Conservation (phyloP, 2,888 invertebrate genomes). For the Halictus quadricinctus region DNA sequence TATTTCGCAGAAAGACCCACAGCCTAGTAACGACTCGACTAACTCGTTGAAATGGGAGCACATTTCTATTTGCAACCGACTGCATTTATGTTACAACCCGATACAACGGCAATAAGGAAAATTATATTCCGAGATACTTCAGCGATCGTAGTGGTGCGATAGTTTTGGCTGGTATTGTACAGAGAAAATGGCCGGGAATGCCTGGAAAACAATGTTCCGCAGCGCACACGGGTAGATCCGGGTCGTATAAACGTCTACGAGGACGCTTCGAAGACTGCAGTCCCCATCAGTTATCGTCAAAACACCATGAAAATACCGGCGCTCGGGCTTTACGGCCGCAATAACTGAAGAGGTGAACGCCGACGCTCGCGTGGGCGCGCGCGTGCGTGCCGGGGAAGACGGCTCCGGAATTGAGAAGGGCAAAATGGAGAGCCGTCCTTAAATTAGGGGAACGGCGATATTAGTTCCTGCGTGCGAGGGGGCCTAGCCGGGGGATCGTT, state of each 20-base stretch:
- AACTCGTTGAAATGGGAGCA: not conserved
- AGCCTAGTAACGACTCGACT: not conserved
- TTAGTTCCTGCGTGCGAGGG: slow-evolving; percentile 49
- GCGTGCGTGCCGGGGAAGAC: slow-evolving; percentile 23
- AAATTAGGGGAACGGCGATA: slow-evolving; percentile 64
- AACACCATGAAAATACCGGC: slow-evolving; percentile 67
- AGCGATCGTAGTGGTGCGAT: not conserved
- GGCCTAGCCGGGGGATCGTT: slow-evolving; percentile 27
- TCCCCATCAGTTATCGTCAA: slow-evolving; percentile 72
- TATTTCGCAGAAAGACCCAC: too few relatives aligned
- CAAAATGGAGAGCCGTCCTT: slow-evolving; percentile 66
- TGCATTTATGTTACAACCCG: slow-evolving; percentile 5
- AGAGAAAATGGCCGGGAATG: slow-evolving; percentile 1
- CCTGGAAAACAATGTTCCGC: slow-evolving; percentile 55
- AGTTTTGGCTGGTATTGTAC: not conserved
- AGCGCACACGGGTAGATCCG: slow-evolving; percentile 11
- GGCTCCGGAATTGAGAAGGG: slow-evolving; percentile 64
- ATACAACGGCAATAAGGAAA: not conserved
- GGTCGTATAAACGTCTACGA: slow-evolving; percentile 49
- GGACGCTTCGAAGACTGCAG: slow-evolving; percentile 46
- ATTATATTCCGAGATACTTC: not conserved
- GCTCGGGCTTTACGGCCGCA: slow-evolving; percentile 57
- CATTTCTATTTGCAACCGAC: not conserved
- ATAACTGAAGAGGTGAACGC: slow-evolving; percentile 67
- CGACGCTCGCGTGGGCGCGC: slow-evolving; percentile 6